These are phyloP conservation scores for Enteromius afrohamiltoni DNA, from an alignment of 2,797 vertebrate genomes.

Conservation along the genomic window DNA sequence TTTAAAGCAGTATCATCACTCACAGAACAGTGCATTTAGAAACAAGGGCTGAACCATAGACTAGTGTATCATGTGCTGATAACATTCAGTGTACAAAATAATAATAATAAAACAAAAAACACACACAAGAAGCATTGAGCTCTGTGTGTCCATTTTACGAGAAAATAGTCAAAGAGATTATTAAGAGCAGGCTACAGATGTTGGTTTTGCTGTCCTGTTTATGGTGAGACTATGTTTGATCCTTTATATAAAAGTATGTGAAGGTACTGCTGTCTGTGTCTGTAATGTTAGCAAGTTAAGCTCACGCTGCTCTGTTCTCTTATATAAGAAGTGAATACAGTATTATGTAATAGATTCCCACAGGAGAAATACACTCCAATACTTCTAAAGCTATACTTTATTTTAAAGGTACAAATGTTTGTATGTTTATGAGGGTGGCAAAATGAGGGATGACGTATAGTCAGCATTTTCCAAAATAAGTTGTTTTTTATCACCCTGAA, in stretches of 20 bases:
- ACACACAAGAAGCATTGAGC: background rate
- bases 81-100: too few relatives aligned
- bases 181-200: background rate
- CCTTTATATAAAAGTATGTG: background rate
- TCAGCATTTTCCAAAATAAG: background rate
- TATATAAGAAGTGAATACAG: constrained; percentile 49
- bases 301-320: constrained; percentile 26
- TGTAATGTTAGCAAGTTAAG: constrained; percentile 1
- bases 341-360: constrained; percentile 46
- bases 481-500: background rate
- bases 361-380: constrained; percentile 17
- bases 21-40: background rate
- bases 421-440: background rate
- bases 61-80: background rate
- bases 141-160: background rate
- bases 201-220: constrained; percentile 1
- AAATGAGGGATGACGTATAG: background rate
- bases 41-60: background rate
- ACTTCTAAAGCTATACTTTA: background rate
- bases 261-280: background rate
- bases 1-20: background rate
- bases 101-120: too few relatives aligned
- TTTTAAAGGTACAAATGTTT: background rate
- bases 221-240: background rate
- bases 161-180: background rate